Conservation (phyloP, 2,888 invertebrate genomes). For the Dichetophora obliterata region DNA sequence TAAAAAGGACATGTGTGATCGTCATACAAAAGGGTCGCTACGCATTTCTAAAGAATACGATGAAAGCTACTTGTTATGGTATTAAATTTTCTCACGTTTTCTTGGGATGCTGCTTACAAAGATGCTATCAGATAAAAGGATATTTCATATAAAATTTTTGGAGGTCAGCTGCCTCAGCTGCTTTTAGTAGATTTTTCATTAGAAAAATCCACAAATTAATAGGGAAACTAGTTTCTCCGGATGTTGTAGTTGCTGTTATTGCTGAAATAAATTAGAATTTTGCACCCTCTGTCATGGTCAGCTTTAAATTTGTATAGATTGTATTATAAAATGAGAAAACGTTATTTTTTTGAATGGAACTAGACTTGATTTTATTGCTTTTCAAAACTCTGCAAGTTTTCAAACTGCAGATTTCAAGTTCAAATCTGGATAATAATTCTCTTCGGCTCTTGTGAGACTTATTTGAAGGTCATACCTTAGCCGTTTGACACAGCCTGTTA, state of each 20-base stretch:
- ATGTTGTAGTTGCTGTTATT: too few relatives aligned
- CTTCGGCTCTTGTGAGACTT: constrained; percentile 12
- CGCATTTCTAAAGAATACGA: background rate
- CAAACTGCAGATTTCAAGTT: constrained; percentile 43
- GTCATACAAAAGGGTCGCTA: background rate
- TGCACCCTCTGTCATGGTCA: too few relatives aligned
- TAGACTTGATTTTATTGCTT: background rate
- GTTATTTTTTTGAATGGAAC: background rate
- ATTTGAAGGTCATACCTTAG: constrained; percentile 11
- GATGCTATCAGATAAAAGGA: background rate
- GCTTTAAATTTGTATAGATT: background rate
- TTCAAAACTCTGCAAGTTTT: background rate
- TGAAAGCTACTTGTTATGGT: background rate
- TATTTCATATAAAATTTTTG: background rate
- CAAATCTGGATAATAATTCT: background rate
- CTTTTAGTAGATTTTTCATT: background rate
- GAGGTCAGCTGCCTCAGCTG: background rate
- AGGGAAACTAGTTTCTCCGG: background rate
- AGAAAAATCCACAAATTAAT: background rate
- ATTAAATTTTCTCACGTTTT: constrained; percentile 23
- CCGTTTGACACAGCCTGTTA: background rate
- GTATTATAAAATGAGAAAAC: background rate
- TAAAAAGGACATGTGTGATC: constrained; percentile 10
- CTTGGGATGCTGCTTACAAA: background rate
- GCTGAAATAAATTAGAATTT: too few relatives aligned